phyloP scores from a whole-genome alignment of 2,797 vertebrate species.

The Molossus molossus region DNA sequence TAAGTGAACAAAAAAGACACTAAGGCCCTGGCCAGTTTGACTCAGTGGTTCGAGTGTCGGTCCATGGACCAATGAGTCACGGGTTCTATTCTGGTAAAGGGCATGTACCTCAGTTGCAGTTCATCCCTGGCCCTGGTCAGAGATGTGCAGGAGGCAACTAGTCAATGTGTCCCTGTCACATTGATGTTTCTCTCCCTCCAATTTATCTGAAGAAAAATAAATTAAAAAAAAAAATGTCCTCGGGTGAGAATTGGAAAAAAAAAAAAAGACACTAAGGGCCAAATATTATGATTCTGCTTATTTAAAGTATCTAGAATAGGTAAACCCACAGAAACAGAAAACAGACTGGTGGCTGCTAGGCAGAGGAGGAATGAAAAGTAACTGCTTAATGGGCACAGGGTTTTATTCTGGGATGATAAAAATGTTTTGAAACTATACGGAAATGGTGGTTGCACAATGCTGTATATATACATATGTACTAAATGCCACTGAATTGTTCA shows the following conservation, averaged over 20 bases:
- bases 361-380: background rate
- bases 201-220: too few relatives aligned
- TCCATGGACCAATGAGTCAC: too few relatives aligned
- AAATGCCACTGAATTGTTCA: background rate
- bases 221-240: too few relatives aligned
- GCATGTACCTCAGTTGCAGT: too few relatives aligned
- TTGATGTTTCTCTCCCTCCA: too few relatives aligned
- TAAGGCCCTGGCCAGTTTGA: background rate
- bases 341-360: background rate
- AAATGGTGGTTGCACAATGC: background rate
- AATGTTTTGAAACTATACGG: slow-evolving; percentile 1
- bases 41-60: too few relatives aligned
- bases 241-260: background rate
- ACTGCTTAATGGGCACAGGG: background rate
- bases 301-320: background rate
- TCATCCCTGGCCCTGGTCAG: too few relatives aligned
- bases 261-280: background rate
- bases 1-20: background rate
- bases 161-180: too few relatives aligned
- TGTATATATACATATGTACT: background rate
- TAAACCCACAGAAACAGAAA: slow-evolving; percentile 33
- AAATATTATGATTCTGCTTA: background rate
- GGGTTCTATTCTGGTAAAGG: too few relatives aligned
- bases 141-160: too few relatives aligned
- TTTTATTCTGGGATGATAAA: slow-evolving; percentile 46